Evolutionary conservation across 1,140 invertebrate genomes (phyloP), one percentile per base, ranked within the genome.

Genomic region (Tetramorium simillimum): DNA sequence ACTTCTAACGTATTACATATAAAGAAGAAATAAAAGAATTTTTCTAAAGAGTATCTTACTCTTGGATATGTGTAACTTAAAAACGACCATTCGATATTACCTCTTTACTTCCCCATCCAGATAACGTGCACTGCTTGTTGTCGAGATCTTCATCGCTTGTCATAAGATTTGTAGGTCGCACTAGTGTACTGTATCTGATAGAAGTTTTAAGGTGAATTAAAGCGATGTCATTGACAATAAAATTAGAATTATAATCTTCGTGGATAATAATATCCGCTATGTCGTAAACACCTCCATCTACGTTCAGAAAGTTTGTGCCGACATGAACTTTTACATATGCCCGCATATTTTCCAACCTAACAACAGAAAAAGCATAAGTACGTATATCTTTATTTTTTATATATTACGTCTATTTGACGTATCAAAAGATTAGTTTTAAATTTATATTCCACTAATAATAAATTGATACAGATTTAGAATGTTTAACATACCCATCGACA

Each of bases 211-310:
- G 80, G 7, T 89, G 77, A 56, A 96, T 81, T 12, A 96, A 43
- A 14, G 93, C 95, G 10, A 96, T 92, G 81, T 96, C 95, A 73
- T 95, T 95, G 12, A 85, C 53, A 12, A 92, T 9, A 21, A 0
- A 78, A 1, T 86, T 9, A 21, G 0, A 78, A 1, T 86, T 28
- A 1, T 91, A 95, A 0, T 85, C 4, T 10, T 91, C 67, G 88
- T 96, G 94, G 16, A 92, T 69, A 24, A 80, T 81, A 2, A 95
- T 87, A 9, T 33, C 58, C 3, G 81, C 75, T 33, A 81, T 7
- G 10, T 18, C 0, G 76, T 94, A 92, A 60, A 84, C 65, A 2
- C 37, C 16, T 28, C 86, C 86, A 14, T 18, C 0, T n/a, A 9
- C n/a, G 7, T 75, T 75, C 1, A 80, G 21, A 5, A 3, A 51